These are phyloP conservation scores for Rutpela maculata DNA, from an alignment of 2,888 invertebrate species.

Conservation along the genomic window DNA sequence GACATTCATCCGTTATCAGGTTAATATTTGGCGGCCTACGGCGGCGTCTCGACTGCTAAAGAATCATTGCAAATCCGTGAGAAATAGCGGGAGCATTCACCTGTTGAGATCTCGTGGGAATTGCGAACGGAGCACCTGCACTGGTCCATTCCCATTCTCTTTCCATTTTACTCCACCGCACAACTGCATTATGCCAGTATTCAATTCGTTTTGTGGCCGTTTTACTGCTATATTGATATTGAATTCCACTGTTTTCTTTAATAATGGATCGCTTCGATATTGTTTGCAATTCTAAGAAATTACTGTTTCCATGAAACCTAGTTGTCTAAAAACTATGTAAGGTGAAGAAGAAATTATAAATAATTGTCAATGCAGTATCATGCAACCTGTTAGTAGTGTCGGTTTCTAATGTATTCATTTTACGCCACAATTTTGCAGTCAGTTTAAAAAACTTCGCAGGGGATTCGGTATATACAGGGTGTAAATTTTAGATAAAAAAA, in stretches of 20 bases:
- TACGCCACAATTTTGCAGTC: too few species aligned
- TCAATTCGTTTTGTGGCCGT: constrained; percentile 34
- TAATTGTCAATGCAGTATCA: too few species aligned
- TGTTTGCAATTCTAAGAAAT: constrained; percentile 21
- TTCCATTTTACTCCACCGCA: constrained; percentile 19
- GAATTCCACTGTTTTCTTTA: constrained; percentile 18
- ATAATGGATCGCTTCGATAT: constrained; percentile 2
- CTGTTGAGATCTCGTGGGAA: constrained; percentile 62
- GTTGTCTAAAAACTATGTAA: neutral
- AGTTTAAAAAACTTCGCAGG: too few species aligned
- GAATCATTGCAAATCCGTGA: constrained; percentile 55
- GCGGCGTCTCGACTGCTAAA: constrained; percentile 36
- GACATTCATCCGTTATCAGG: constrained; percentile 7
- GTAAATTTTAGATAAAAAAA: too few species aligned
- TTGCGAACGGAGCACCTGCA: constrained; percentile 53
- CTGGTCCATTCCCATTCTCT: constrained; percentile 47
- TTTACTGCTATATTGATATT: constrained; percentile 41
- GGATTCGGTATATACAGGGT: too few species aligned
- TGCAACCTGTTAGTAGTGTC: too few species aligned
- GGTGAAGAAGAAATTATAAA: neutral
- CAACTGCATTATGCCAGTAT: constrained; percentile 18
- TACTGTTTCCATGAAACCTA: neutral
- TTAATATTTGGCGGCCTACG: constrained; percentile 20
- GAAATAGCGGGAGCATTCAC: constrained; percentile 60
- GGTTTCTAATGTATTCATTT: too few species aligned